Evolutionary conservation across 37 sponge, comb jelly and placozoan genomes (phyloP).

Genomic region (Spongilla lacustris): DNA sequence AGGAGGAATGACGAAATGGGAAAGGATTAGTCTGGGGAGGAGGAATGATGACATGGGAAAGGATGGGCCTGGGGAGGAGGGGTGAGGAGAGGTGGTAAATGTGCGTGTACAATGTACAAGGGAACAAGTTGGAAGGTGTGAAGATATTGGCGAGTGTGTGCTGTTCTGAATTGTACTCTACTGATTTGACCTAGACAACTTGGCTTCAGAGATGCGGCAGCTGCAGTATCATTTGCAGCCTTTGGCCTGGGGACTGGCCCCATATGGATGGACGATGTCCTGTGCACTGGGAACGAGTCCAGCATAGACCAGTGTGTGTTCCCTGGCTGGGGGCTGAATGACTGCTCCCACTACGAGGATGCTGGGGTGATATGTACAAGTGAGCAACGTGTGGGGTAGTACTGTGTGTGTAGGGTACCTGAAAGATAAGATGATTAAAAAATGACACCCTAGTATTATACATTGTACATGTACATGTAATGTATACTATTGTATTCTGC

Average conservation of each 20-base stretch:
- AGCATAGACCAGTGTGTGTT: not conserved
- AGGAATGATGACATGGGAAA: not conserved
- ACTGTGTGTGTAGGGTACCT: constrained; percentile 22
- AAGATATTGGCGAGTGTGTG: too few relatives aligned
- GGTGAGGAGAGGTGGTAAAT: too few relatives aligned
- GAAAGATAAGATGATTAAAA: too few relatives aligned
- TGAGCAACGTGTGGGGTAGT: constrained; percentile 38
- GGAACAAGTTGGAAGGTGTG: too few relatives aligned
- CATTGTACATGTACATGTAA: not conserved
- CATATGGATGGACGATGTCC: constrained; percentile 27
- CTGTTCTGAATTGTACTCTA: too few relatives aligned
- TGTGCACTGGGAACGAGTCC: constrained; percentile 9
- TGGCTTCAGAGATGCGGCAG: not conserved
- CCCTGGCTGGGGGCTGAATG: not conserved
- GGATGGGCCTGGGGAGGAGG: too few relatives aligned
- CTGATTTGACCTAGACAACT: too few relatives aligned
- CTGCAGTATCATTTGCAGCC: not conserved
- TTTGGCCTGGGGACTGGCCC: constrained; percentile 18
- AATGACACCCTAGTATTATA: too few relatives aligned
- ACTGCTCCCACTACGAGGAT: constrained; percentile 23
- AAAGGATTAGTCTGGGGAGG: not conserved
- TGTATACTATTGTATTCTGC: too few relatives aligned
- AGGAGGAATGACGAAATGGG: too few relatives aligned
- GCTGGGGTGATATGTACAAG: constrained; percentile 24
- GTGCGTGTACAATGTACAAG: too few relatives aligned